Evolutionary conservation across 2,888 invertebrate species (phyloP), one percentile per base, ranked within the genome.

Genomic region (Anodontia alba): DNA sequence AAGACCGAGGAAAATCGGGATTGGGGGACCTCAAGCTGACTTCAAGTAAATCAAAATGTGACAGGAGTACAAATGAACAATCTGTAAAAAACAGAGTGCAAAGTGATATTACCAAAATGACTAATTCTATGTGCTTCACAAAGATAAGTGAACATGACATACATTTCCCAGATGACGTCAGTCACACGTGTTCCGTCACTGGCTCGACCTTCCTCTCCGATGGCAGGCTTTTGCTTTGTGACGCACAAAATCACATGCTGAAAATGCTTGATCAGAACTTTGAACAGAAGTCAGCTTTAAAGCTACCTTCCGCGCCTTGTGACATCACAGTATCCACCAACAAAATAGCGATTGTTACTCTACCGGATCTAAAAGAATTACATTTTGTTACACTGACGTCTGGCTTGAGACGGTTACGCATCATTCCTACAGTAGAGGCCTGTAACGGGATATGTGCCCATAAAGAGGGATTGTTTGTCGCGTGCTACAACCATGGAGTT

Each of bases 251-350:
- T 42, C 42, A 66, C 31, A 71, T 57, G 38, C 31, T 81, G 7
- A 81, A 81, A 67, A 26, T 81, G 54, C 54, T 81, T 23, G 81
- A 81, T 42, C 81, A 81, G 10, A 62, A 42, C 38, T 42, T 81
- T 17, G 46, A 77, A 31, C 42, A 77, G 20, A 81, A 70, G n/a
- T 73, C 76, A 29, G 66, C 57, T n/a, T 57, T 69, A 2, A 71
- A 54, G 71, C 36, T 77, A n/a, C n/a, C 62, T 0, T 33, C 49
- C 20, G 20, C 69, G 17, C 81, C 81, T 5, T 81, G 46, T 73
- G 81, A 81, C 62, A 72, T 81, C n/a, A 43, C 81, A 10, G 33
- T 73, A 5, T 29, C 77, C 5, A 77, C 57, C 15, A 81, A 70
- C 38, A 31, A 72, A 43, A 77, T 77, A 38, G 77, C 49, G 15